Evolutionary conservation across 1,140 invertebrate genomes (phyloP), one percentile per base, ranked within the genome.

Genomic region (Caligus rogercresseyi): DNA sequence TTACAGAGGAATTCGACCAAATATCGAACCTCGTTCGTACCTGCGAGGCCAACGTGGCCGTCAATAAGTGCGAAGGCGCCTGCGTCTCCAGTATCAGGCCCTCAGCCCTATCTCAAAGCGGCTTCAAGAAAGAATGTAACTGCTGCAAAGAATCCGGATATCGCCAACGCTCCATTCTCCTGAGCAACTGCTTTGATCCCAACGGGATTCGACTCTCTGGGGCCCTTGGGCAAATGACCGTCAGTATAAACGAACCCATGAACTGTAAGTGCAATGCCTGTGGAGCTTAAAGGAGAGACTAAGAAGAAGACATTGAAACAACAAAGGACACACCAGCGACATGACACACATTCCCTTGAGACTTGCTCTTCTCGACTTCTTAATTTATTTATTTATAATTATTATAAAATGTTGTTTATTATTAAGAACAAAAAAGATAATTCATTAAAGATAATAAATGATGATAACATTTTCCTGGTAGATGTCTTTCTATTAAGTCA

Each of bases 111-210:
- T 85, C 86, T 13, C 80, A 85, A 11, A 87, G 86, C 26, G 89
- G 89, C 67, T 91, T 92, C 77, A 74, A 86, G 54, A 93, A 91
- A 87, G 87, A 91, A 74, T 92, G 89, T 70, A 87, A 84, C 68
- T 93, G 89, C 70, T 93, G 89, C 68, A 79, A 87, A 59, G 89
- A 93, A 71, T 85, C 84, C 66, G 86, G 81, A 67, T 75, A 92
- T 15, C 79, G 85, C 59, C 85, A 87, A 68, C 77, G 86, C 65
- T 74, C 83, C 15, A 81, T 91, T n/a, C 81, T 81, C 0, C 71
- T 92, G 51, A 82, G 79, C 18, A 85, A 89, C 67, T 92, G 89
- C 71, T 92, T 88, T 68, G 84, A 89, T 72, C 80, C 84, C 3
- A 87, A 90, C 73, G 88, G 89, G 0, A 75, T 84, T 2, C 78